These are phyloP conservation scores for Mobula birostris DNA, from an alignment of 2,113 vertebrate genomes.

Conservation along the genomic window DNA sequence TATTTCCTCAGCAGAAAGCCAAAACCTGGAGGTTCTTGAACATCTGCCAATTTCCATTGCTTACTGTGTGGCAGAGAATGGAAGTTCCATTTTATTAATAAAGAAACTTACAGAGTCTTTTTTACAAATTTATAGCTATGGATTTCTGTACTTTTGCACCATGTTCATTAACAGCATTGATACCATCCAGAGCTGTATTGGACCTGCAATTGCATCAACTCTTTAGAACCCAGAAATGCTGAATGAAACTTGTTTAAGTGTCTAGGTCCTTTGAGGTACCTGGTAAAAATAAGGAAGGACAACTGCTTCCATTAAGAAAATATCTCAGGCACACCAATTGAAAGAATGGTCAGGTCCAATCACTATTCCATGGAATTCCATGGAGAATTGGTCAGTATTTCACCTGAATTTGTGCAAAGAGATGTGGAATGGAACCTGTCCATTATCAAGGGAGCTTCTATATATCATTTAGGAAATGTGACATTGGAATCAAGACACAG, in stretches of 20 bases:
- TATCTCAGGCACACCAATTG: neutral
- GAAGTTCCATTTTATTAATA: neutral
- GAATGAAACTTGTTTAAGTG: neutral
- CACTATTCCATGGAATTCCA: neutral
- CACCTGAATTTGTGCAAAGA: neutral
- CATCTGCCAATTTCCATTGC: neutral
- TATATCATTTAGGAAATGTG: neutral
- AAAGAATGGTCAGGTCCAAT: neutral
- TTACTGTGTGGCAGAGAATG: neutral
- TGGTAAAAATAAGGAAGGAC: neutral
- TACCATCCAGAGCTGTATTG: neutral
- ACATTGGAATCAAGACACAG: neutral
- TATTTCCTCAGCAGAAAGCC: neutral
- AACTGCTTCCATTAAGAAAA: neutral
- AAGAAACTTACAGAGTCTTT: conserved; percentile 2
- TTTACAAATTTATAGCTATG: neutral
- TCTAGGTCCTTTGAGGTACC: conserved; percentile 6
- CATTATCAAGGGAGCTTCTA: neutral
- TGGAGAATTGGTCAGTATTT: neutral
- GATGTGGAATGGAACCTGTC: neutral
- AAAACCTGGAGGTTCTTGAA: neutral
- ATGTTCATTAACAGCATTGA: neutral
- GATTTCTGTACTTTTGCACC: neutral
- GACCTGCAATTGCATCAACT: neutral
- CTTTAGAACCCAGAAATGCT: neutral